Evolutionary conservation across 1,140 invertebrate species (phyloP), one percentile per base, ranked within the genome.

Genomic region (Probaryconus sp.): DNA sequence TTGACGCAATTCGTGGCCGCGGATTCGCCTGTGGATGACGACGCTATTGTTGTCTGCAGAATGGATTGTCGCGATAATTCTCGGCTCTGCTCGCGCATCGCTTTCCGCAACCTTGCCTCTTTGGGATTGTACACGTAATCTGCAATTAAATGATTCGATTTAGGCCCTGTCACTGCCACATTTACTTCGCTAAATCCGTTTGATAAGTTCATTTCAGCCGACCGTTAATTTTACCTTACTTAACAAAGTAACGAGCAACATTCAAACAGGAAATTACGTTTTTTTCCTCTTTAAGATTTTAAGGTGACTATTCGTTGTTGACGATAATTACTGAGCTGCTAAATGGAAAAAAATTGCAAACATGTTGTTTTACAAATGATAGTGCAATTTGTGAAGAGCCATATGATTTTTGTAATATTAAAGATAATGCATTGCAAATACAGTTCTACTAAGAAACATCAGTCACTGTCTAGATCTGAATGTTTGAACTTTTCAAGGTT

Each of bases 41-140:
- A 51, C 63, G 65, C 33, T 78, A 48, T 80, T 53, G 69, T 58
- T 37, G 63, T 80, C 43, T 84, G 84, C 31, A 85, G 64, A 56
- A 86, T 83, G 76, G 84, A 83, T 53, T 85, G 84, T 43, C 82
- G 77, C 28, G 84, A 86, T 56, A 85, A 71, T 70, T 87, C 86
- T 30, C 87, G 84, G 47, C 75, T 86, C 76, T 89, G 86, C 42
- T 90, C 90, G 60, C 90, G 87, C 87, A 91, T 89, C 24, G 89
- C 90, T 79, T 91, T 92, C 42, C 90, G 86, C 64, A 91, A 81
- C 55, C 90, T 85, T 21, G 91, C 91, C 81, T 91, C 90, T 76
- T 91, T 91, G 2, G 91, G 91, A 80, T 91, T 91, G 82, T 92
- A 92, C 30, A 91, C 90, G 79, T 92, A 92, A 85, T 91, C 90